A percentile compares a stretch with the other conserved stretches of the same genome.
Conservation (phyloP, 1,140 invertebrate species). For the Monochamus saltuarius region DNA sequence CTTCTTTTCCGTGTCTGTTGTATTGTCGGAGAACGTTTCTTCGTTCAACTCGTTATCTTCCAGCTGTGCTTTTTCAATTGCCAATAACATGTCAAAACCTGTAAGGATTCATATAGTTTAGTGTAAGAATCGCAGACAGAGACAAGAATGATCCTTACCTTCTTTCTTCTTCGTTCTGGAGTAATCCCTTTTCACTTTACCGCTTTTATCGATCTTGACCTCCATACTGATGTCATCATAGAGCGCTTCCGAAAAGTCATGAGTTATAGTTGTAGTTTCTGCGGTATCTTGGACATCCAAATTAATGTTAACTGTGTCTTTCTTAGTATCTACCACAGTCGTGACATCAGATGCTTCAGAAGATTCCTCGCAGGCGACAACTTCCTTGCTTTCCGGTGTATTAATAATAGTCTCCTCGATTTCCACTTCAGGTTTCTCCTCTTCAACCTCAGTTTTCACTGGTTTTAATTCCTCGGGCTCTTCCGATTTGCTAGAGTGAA, state of each 20-base stretch:
- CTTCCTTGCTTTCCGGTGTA: constrained; percentile 22
- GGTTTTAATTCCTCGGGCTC: constrained; percentile 29
- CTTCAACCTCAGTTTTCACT: constrained; percentile 30
- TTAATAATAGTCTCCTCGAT: constrained; percentile 8
- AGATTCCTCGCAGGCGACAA: constrained; percentile 38
- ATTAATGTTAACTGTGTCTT: constrained; percentile 11
- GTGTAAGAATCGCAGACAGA: no score
- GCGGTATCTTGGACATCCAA: constrained; percentile 23
- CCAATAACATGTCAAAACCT: constrained; percentile 47
- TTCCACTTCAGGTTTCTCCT: constrained; percentile 18
- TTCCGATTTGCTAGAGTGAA: constrained; percentile 31
- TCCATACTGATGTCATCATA: constrained; percentile 62
- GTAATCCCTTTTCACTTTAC: constrained; percentile 53
- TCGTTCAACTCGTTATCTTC: constrained; percentile 45
- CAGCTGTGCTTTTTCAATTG: constrained; percentile 48
- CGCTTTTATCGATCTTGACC: constrained; percentile 55
- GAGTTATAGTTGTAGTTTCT: constrained; percentile 36
- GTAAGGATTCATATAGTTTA: background rate
- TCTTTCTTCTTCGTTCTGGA: constrained; percentile 53
- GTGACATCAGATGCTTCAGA: constrained; percentile 18
- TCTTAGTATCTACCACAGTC: constrained; percentile 15
- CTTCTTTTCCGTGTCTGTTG: constrained; percentile 41
- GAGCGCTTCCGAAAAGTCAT: constrained; percentile 42
- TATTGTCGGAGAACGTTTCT: constrained; percentile 39
- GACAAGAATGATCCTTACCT: constrained; percentile 49